Evolutionary conservation across 2,888 invertebrate species (phyloP), one percentile per base, ranked within the genome.

Genomic region (Drosophila heteroneura): DNA sequence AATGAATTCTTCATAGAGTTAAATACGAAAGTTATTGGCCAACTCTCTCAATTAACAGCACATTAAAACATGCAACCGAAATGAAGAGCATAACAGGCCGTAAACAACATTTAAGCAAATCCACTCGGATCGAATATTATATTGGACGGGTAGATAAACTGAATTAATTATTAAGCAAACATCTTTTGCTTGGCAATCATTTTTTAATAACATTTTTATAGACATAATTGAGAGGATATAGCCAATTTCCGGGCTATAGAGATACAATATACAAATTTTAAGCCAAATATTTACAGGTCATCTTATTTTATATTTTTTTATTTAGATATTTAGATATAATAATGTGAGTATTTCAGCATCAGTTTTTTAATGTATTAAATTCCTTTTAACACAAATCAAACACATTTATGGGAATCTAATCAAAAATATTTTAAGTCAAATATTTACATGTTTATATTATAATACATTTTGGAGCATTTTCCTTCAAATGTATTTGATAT

Each of bases 1-100:
- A 85, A 85, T 85, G 83, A 83, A 79, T 85, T 85, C 77, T 75
- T 85, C 81, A 85, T 85, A 61, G 79, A 88, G 74, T 70, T 64
- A 66, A 66, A 73, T 54, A 69, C 76, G 49, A 56, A 76, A 76
- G 58, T 76, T 74, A 70, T 74, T 56, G 63, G 53, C 58, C 73
- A 44, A 70, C 74, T 77, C 49, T 39, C 71, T 58, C 67, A 80
- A 80, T 79, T 67, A 76, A 65, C 56, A 47, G 37, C 49, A 12
- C 80, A 66, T 69, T 69, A 30, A 76, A 51, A 64, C 52, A 52
- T 54, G 35, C 41, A 72, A 49, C 52, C 14, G 26, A 64, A 59
- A 39, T 60, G 33, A 33, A 32, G 28, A n/a, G 16, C 9, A 14
- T 16, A 39, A 28, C 12, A 5, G 16, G 22, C 5, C 26, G 12